A percentile compares a stretch with the other conserved stretches of the same genome.
Evolutionary conservation across 2,888 invertebrate genomes (phyloP).

Genomic region (Pristionchus exspectatus): DNA sequence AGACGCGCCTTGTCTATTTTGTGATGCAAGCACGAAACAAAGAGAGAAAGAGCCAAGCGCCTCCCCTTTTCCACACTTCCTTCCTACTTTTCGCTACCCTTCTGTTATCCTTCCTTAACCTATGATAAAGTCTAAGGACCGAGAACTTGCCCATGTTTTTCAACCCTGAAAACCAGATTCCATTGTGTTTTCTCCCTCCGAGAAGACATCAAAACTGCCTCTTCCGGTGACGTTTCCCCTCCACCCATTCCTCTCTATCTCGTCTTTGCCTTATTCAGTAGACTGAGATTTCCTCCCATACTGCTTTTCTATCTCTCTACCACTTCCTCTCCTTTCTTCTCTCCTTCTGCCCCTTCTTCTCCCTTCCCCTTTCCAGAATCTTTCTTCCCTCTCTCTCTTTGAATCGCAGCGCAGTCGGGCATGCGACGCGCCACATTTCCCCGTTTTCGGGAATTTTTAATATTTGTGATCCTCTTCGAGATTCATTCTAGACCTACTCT

Average conservation of each 20-base stretch:
- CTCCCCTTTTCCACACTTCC: neutral
- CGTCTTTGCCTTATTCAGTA: conserved; percentile 10
- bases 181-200: neutral
- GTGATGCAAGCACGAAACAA: conserved; percentile 52
- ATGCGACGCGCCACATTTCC: neutral
- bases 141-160: neutral
- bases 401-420: conserved; percentile 18
- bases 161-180: neutral
- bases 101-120: neutral
- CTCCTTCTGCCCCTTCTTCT: neutral
- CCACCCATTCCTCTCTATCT: neutral
- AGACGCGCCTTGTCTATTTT: conserved; percentile 22
- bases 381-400: neutral
- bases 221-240: conserved; percentile 34
- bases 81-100: neutral
- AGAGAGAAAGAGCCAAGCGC: neutral
- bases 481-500: neutral
- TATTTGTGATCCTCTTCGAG: neutral
- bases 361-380: conserved; percentile 42
- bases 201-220: conserved; percentile 17
- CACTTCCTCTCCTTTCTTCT: conserved; percentile 32
- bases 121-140: neutral
- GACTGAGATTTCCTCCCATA: conserved; percentile 23
- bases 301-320: conserved; percentile 18
- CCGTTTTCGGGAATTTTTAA: neutral